phyloP scores from a whole-genome alignment of 2,113 vertebrate genomes.

The Baryphthengus martii region DNA sequence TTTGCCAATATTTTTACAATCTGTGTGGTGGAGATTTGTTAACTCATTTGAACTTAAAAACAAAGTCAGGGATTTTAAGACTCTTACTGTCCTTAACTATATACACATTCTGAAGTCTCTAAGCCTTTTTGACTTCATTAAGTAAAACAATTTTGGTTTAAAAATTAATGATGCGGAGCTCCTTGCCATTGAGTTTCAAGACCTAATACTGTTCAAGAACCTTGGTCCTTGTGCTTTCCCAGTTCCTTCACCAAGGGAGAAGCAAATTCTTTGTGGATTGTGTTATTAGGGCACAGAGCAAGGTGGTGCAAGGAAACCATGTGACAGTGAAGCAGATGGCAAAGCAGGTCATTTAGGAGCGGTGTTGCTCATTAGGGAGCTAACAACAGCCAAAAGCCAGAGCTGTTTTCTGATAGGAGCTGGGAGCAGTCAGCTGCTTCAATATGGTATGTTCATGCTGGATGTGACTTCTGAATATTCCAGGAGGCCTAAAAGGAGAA shows the following conservation, averaged over 20 bases:
- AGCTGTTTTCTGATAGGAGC: background rate
- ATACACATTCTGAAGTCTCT: background rate
- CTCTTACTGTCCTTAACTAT: background rate
- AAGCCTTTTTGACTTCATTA: background rate
- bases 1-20: constrained; percentile 32
- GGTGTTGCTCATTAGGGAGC: background rate
- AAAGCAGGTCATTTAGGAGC: background rate
- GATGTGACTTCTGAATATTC: background rate
- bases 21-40: background rate
- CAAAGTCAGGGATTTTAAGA: background rate
- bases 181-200: background rate
- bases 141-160: background rate
- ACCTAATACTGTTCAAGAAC: background rate
- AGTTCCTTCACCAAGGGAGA: background rate
- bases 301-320: background rate
- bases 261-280: background rate
- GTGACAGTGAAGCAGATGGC: background rate
- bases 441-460: background rate
- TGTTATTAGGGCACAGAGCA: background rate
- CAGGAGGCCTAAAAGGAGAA: background rate
- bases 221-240: background rate
- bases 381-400: background rate
- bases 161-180: background rate
- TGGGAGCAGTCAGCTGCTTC: background rate
- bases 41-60: background rate